A percentile compares a stretch with the other conserved stretches of the same genome.
Conservation (phyloP, 1,140 invertebrate species). For the Bombyx mandarina region DNA sequence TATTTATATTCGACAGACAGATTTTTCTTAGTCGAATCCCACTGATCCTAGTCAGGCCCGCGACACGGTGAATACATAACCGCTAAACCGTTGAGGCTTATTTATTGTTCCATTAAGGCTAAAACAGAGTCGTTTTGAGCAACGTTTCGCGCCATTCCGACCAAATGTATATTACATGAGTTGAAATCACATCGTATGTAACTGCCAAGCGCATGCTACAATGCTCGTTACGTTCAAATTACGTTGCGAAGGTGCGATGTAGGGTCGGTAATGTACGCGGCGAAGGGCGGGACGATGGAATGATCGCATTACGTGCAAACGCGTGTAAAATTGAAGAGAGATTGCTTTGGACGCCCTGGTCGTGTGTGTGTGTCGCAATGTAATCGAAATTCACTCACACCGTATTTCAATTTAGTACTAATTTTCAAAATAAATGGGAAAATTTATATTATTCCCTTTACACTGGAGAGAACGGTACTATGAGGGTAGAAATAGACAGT, state of each 20-base stretch:
- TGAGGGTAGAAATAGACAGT: too few relatives aligned
- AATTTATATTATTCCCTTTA: too few relatives aligned
- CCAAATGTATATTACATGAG: constrained; percentile 5
- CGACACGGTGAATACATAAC: too few relatives aligned
- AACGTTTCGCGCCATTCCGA: neutral
- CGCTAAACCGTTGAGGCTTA: neutral
- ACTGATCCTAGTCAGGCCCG: too few relatives aligned
- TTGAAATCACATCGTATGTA: too few relatives aligned
- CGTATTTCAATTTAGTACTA: constrained; percentile 14
- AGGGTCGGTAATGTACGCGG: constrained; percentile 5
- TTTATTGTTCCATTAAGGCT: constrained; percentile 3
- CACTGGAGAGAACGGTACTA: too few relatives aligned
- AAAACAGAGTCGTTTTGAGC: constrained; percentile 6
- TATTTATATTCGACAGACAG: too few relatives aligned
- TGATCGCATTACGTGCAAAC: constrained; percentile 51
- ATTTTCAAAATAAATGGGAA: neutral
- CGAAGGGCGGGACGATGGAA: neutral
- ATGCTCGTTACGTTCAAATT: too few relatives aligned
- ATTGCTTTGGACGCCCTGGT: constrained; percentile 34
- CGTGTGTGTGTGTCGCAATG: constrained; percentile 17
- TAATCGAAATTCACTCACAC: constrained; percentile 22
- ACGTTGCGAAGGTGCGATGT: too few relatives aligned
- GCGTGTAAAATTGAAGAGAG: constrained; percentile 58
- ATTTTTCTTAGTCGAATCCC: too few relatives aligned
- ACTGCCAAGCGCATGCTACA: too few relatives aligned